phyloP scores from a whole-genome alignment of 2,888 invertebrate species.

The Clanis bilineata region DNA sequence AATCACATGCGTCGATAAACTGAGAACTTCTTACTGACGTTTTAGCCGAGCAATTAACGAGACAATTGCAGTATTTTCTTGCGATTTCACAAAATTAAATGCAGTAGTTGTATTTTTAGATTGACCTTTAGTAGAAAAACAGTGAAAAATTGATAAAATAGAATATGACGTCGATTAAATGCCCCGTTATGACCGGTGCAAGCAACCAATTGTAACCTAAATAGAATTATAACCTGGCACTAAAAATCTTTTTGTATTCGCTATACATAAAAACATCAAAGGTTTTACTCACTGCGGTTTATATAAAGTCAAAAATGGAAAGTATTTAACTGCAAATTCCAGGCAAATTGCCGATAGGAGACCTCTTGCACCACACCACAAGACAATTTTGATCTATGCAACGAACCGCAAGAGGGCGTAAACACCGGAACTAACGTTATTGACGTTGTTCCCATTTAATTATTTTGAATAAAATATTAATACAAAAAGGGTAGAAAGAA shows the following conservation, averaged over 20 bases:
- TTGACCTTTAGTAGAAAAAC: conserved; percentile 10
- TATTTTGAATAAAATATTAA: too few species aligned
- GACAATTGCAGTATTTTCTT: background rate
- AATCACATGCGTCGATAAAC: conserved; percentile 56
- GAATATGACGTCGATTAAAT: conserved; percentile 58
- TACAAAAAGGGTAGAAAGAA: too few species aligned
- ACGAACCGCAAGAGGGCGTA: conserved; percentile 58
- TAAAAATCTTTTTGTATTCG: conserved; percentile 18
- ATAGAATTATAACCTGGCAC: conserved; percentile 20
- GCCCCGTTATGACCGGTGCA: conserved; percentile 54
- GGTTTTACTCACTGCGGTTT: conserved; percentile 60
- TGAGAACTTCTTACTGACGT: conserved; percentile 35
- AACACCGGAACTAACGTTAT: conserved; percentile 57
- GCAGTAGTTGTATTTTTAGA: background rate
- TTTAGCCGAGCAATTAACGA: conserved; percentile 29
- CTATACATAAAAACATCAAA: conserved; percentile 19
- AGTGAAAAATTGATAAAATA: conserved; percentile 36
- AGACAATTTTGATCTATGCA: conserved; percentile 59
- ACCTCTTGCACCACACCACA: conserved; percentile 67
- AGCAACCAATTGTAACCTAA: conserved; percentile 45
- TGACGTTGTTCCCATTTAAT: background rate
- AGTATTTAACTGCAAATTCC: conserved; percentile 59
- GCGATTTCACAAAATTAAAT: background rate
- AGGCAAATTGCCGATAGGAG: conserved; percentile 56
- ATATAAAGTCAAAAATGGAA: conserved; percentile 57